phyloP scores from a whole-genome alignment of 2,888 invertebrate genomes.

The Plagiodera versicolora region DNA sequence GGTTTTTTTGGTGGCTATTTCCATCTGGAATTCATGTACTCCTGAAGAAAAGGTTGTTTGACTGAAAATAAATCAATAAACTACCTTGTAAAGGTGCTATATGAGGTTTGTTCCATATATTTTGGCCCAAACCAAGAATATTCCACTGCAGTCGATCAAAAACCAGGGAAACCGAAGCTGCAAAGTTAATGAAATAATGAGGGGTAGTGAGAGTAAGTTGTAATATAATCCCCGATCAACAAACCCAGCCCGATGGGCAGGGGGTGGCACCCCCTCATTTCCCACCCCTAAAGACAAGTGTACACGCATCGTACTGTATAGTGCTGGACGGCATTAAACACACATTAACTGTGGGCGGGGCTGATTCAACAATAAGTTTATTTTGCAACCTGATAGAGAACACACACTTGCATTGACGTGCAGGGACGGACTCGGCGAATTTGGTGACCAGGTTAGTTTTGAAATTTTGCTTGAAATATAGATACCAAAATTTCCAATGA shows the following conservation, averaged over 20 bases:
- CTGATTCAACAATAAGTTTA: constrained; percentile 45
- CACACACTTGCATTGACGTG: constrained; percentile 39
- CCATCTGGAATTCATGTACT: too few relatives aligned
- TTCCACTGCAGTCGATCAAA: neutral
- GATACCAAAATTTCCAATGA: too few relatives aligned
- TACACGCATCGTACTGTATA: constrained; percentile 32
- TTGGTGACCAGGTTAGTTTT: too few relatives aligned
- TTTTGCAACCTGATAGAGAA: constrained; percentile 49
- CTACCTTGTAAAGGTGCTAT: too few relatives aligned
- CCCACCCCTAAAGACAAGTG: constrained; percentile 44
- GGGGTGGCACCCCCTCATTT: constrained; percentile 36
- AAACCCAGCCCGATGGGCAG: constrained; percentile 24
- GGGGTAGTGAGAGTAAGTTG: constrained; percentile 36
- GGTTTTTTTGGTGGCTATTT: too few relatives aligned
- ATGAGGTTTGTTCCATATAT: too few relatives aligned
- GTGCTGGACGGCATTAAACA: constrained; percentile 45
- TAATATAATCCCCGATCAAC: constrained; percentile 35
- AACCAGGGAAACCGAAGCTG: neutral
- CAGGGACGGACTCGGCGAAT: constrained; percentile 28
- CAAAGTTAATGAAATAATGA: constrained; percentile 17
- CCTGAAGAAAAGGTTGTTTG: too few relatives aligned
- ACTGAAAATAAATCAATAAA: too few relatives aligned
- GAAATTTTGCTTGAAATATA: too few relatives aligned
- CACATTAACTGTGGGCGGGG: constrained; percentile 52
- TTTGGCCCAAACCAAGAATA: neutral